Evolutionary conservation across 2,113 vertebrate genomes (phyloP), one percentile per base, ranked within the genome.

Genomic region (Caretta caretta): DNA sequence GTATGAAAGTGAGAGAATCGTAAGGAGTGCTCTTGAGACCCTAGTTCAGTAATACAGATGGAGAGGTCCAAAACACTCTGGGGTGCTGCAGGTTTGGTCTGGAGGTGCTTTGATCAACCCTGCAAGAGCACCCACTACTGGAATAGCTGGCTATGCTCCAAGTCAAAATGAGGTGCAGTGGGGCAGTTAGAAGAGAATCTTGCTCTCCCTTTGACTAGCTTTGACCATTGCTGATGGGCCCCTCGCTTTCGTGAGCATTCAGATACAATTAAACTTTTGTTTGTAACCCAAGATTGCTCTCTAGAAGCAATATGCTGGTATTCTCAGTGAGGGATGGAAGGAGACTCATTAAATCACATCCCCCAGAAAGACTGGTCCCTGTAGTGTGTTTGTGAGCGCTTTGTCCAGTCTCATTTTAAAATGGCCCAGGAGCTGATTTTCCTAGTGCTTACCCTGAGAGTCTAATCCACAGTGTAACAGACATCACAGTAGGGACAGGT

Each of bases 381-480:
- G 14, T 31, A 11, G 35, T 31, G 48, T 11, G 35, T 51, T 38
- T 72, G 49, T 22, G 50, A 51, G 31, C 6, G 17, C 50, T 12
- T n/a, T 53, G 31, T n/a, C 20, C 50, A 20, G 48, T 24, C 31
- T n/a, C 50, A 10, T n/a, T 35, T 80, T 53, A 6, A n/a, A 38
- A 51, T 51, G 17, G 79, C 17, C 31, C 49, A 8, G 5, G 79
- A 4, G 79, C 17, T 50, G 50, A 10, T 19, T 72, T 72, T 72
- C 8, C 35, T 72, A 72, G n/a, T 19, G 2, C n/a, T 20, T 53
- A n/a, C 42, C 81, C 4, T 1, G 0, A 2, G 22, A 8, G 13
- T 35, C n/a, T 88, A 29, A 0, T 3, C 56, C 6, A 72, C 16
- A 0, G 5, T 49, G 12, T 10, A 56, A 10, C 22, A 38, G 24